phyloP scores from a whole-genome alignment of 2,113 vertebrate species.

The Aleadryas rufinucha region DNA sequence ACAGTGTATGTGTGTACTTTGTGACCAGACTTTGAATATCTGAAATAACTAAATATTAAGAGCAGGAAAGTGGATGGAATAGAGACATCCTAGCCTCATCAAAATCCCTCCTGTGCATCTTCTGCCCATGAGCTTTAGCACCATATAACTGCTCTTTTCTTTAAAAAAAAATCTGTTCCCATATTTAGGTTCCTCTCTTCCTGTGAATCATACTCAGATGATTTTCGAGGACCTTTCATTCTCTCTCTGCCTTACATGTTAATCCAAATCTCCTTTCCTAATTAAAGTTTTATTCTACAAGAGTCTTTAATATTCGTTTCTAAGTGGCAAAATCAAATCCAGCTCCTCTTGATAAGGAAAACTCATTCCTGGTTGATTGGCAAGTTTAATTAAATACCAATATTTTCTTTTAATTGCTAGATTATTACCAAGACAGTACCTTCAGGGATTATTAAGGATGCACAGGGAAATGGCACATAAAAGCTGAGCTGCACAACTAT shows the following conservation, averaged over 20 bases:
- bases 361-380: constrained; percentile 41
- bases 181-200: constrained; percentile 48
- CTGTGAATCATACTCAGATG: constrained; percentile 22
- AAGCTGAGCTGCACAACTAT: not conserved
- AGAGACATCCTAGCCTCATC: not conserved
- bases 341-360: constrained; percentile 48
- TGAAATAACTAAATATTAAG: constrained; percentile 6
- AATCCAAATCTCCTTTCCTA: constrained; percentile 59
- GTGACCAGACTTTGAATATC: not conserved
- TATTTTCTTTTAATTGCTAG: constrained; percentile 57
- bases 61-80: not conserved
- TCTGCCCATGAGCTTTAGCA: not conserved
- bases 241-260: constrained; percentile 1
- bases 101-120: not conserved
- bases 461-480: not conserved
- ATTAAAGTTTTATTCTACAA: constrained; percentile 42
- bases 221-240: constrained; percentile 27
- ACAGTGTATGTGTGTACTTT: not conserved
- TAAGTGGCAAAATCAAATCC: constrained; percentile 34
- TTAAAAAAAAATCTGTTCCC: not conserved
- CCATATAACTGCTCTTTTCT: not conserved
- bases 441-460: not conserved
- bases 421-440: constrained; percentile 39
- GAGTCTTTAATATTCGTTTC: not conserved
- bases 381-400: constrained; percentile 61